phyloP scores from a whole-genome alignment of 2,797 vertebrate genomes.

The Pipistrellus pygmaeus region DNA sequence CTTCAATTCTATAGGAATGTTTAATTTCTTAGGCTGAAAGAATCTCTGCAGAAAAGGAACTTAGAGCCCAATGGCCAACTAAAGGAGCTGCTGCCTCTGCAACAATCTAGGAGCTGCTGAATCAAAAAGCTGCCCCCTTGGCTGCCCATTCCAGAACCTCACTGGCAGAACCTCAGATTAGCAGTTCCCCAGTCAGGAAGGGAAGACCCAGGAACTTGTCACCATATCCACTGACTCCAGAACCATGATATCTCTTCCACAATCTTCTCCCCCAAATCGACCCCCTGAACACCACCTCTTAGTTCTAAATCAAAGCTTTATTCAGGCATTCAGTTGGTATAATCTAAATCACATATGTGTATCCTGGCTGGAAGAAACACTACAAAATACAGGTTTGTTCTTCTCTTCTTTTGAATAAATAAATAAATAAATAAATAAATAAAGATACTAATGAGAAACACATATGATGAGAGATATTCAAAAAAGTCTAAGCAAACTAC shows the following conservation, averaged over 20 bases:
- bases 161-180: not conserved
- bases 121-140: not conserved
- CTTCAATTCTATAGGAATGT: not conserved
- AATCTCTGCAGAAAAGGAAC: not conserved
- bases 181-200: no score
- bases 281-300: not conserved
- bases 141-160: not conserved
- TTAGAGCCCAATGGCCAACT: not conserved
- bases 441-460: no score
- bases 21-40: not conserved
- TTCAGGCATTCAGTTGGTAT: not conserved
- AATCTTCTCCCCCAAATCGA: not conserved
- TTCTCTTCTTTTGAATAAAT: not conserved
- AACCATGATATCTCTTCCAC: not conserved
- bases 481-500: slow-evolving; percentile 16
- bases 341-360: not conserved
- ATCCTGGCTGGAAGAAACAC: not conserved
- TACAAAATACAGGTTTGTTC: not conserved
- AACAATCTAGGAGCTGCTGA: not conserved
- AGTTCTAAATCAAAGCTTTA: not conserved
- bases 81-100: not conserved
- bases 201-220: not conserved
- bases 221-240: not conserved
- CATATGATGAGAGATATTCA: not conserved
- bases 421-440: not conserved